Conservation (phyloP, 2,797 vertebrate species). For the Lemur catta region DNA sequence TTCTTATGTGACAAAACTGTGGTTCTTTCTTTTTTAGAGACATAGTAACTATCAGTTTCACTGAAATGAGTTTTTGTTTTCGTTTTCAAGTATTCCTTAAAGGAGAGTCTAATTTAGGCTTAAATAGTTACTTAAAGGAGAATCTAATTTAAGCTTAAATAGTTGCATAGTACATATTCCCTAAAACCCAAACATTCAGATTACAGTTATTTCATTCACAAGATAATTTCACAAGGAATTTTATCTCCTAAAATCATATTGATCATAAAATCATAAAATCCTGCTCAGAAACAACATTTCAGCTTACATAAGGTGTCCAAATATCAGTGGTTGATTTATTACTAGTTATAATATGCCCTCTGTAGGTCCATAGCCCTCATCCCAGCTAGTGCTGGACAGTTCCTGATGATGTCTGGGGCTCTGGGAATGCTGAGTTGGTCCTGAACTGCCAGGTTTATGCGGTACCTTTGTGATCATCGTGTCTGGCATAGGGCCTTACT, state of each 20-base stretch:
- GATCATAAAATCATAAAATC: not conserved
- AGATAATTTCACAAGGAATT: not conserved
- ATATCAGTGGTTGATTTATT: not conserved
- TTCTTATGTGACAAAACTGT: not conserved
- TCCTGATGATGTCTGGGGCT: constrained; percentile 86
- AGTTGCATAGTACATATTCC: not conserved
- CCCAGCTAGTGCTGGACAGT: constrained; percentile 87
- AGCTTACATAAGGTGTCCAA: not conserved
- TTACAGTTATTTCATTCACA: constrained; percentile 12
- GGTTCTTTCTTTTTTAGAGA: not conserved
- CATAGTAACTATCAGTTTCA: not conserved
- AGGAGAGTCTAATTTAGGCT: not conserved
- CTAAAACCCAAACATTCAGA: not conserved
- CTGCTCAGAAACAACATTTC: constrained; percentile 4
- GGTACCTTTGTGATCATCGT: constrained; percentile 91
- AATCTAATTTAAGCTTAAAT: not conserved
- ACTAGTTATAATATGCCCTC: constrained; percentile 64
- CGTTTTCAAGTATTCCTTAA: not conserved
- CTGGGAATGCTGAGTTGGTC: constrained; percentile 87
- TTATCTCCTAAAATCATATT: not conserved
- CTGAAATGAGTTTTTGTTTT: constrained; percentile 1
- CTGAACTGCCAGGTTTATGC: constrained; percentile 90
- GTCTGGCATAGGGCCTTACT: constrained; percentile 87
- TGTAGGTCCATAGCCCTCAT: constrained; percentile 89
- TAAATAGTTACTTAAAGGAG: not conserved